Base-by-base conservation (phyloP, 2,113 vertebrate genomes). In the Platysteira castanea region DNA sequence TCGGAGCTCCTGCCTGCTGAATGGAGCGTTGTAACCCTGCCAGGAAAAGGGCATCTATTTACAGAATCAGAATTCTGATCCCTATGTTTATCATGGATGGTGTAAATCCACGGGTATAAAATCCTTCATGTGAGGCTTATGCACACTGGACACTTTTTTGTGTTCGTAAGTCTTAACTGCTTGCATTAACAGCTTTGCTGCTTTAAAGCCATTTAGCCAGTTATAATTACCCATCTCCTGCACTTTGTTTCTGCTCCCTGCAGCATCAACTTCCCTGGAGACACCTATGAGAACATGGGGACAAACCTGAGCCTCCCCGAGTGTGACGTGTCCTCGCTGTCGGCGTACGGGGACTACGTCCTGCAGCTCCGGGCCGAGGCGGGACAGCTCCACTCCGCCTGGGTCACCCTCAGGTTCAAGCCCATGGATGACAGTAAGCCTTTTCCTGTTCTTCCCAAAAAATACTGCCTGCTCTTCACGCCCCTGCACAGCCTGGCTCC, bases 371-470 rank as follows among this genome's bases (percentile, higher is more conserved):
- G 97, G 33, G 75, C 97, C 1, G 94, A 98, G 39, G 61, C n/a
- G 6, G 91, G 74, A 2, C 12, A 20, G 4, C 50, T 76, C 8
- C 39, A 15, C 11, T 98, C 98, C 0, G 53, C 87, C 23, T 98
- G 98, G 98, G 63, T 56, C 4, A 81, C 46, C 33, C 5, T 97
- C 69, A 24, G 17, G 21, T 98, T 98, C 92, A 94, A 68, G 9
- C 98, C 98, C 23, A 71, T 97, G 86, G 82, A 90, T 16, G 95
- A 98, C 91, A 98, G 98, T 98, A 96, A 98, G 98, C 54, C 20
- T 13, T 64, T 3, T 13, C 44, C 50, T 47, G 9, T 9, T 52
- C 59, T 46, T 39, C 54, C 20, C 31, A 10, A 22, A 79, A 71
- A 24, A 9, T 6, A 4, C 13, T 35, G 41, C 22, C 35, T 57